Percentiles rank a stretch among this genome's conserved stretches.
phyloP scores from a whole-genome alignment of 1,140 invertebrate species.

The Marisa cornuarietis region DNA sequence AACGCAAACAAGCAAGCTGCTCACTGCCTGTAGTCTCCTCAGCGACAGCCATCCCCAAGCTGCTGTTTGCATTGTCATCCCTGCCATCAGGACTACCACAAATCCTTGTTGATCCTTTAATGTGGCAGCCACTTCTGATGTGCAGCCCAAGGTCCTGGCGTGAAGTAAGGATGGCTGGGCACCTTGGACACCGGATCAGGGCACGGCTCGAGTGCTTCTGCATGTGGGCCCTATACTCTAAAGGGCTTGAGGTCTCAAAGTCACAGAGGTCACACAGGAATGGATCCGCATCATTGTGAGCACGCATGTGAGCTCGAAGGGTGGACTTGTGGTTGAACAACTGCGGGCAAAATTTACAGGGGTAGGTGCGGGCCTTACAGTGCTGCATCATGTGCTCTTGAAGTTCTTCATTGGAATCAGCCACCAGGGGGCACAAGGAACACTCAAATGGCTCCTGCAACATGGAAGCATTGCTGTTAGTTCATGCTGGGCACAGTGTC shows the following conservation, averaged over 20 bases:
- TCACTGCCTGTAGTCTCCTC: not conserved
- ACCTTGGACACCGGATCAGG: conserved; percentile 12
- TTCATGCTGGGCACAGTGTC: no score
- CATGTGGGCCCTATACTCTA: conserved; percentile 53
- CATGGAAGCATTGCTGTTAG: no score
- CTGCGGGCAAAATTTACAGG: conserved; percentile 60
- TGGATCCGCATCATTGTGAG: conserved; percentile 58
- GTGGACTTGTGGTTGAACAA: conserved; percentile 64
- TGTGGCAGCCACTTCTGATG: conserved; percentile 1
- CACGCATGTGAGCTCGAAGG: conserved; percentile 54
- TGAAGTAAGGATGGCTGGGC: conserved; percentile 3
- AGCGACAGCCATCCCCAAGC: not conserved
- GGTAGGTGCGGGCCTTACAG: conserved; percentile 62
- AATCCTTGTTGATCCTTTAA: not conserved
- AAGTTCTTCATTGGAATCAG: conserved; percentile 55
- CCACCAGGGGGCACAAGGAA: conserved; percentile 60
- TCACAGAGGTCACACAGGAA: conserved; percentile 58
- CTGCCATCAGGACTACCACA: not conserved
- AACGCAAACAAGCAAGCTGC: conserved; percentile 45
- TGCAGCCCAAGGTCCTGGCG: conserved; percentile 9
- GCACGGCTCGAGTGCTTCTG: conserved; percentile 19
- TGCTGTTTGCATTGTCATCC: not conserved
- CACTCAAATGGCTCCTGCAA: conserved; percentile 61
- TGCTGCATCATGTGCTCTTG: conserved; percentile 65
- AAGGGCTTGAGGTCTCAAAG: conserved; percentile 52